These are phyloP conservation scores for Pelusios castaneus DNA, from an alignment of 2,113 vertebrate species.

Conservation along the genomic window DNA sequence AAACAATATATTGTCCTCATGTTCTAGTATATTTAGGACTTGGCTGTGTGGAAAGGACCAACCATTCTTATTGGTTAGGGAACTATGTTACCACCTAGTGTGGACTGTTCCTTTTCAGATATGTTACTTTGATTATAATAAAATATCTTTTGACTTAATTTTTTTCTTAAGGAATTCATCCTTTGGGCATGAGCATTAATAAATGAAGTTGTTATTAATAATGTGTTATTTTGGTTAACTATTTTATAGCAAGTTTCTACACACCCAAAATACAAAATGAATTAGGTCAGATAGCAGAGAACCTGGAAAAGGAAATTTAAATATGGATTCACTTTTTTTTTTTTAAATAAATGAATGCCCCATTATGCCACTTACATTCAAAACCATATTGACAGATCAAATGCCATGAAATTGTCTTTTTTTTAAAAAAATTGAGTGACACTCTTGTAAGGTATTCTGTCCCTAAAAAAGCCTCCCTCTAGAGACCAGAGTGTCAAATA, in stretches of 20 bases:
- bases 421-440: no score
- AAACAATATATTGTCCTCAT: background rate
- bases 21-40: background rate
- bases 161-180: background rate
- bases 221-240: no score
- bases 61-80: background rate
- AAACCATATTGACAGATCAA: conserved; percentile 12
- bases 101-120: background rate
- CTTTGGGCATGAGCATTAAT: background rate
- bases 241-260: background rate
- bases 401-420: background rate
- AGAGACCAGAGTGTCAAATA: background rate
- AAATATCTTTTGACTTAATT: background rate
- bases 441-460: no score
- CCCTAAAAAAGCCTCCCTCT: background rate
- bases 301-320: background rate
- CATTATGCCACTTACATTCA: conserved; percentile 2
- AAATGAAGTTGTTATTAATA: background rate
- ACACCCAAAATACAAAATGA: background rate
- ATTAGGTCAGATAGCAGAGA: no score
- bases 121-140: background rate
- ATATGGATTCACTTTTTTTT: background rate
- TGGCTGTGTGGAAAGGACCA: background rate
- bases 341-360: background rate
- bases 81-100: background rate